Evolutionary conservation across 2,888 invertebrate species (phyloP).

Genomic region (Lepidochitona cinerea): DNA sequence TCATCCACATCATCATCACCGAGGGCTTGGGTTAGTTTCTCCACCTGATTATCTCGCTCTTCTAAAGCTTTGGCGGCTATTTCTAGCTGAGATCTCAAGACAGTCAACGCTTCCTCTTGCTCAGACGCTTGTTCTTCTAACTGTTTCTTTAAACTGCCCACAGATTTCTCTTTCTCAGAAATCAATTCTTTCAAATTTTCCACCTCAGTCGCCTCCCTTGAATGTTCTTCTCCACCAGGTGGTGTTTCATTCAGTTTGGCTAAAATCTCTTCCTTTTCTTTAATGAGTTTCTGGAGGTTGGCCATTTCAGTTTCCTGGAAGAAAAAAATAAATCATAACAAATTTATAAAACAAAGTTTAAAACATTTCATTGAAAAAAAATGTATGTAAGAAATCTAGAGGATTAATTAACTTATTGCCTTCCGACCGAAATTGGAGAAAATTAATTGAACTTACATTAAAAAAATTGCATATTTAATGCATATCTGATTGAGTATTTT

Average conservation of each 20-base stretch:
- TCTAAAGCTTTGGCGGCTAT: conserved; percentile 22
- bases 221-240: not conserved
- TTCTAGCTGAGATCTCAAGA: conserved; percentile 22
- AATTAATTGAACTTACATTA: no score
- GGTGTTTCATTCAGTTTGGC: conserved; percentile 11
- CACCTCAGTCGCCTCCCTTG: conserved; percentile 11
- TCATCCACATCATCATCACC: conserved; percentile 51
- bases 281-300: not conserved
- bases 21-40: conserved; percentile 22
- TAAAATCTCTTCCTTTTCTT: conserved; percentile 24
- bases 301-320: not conserved
- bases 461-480: no score
- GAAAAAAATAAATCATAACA: not conserved
- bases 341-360: no score
- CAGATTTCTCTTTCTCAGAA: not conserved
- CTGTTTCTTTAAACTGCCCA: not conserved
- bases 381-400: no score
- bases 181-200: conserved; percentile 20
- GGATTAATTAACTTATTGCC: no score
- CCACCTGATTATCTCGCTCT: conserved; percentile 13
- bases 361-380: no score
- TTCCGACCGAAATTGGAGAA: no score
- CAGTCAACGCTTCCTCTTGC: conserved; percentile 18
- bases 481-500: no score
- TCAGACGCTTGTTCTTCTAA: not conserved